Evolutionary conservation across 35 echinoderm and acorn worm species (phyloP), one percentile per base, ranked within the genome.

Genomic region (Lytechinus variegatus): DNA sequence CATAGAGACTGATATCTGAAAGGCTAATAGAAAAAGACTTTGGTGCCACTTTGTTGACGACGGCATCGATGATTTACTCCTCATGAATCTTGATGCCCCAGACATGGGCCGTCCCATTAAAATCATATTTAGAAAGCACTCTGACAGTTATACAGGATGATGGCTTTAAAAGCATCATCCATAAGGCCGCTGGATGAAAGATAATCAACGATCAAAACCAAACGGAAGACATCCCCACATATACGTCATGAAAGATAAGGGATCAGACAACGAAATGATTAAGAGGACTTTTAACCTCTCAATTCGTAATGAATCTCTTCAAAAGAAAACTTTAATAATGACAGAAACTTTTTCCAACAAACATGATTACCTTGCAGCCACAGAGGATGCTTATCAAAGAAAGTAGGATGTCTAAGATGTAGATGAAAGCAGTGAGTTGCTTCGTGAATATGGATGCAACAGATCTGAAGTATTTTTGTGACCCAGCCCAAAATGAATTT

Each of bases 61-160:
- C 88, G 52, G 28, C 88, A 52, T 14, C 33, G 12, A 51, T 90
- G 88, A 90, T 52, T 90, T 54, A 54, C 10, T 21, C 33, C 88
- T 90, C 52, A 90, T 90, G 88, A 90, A 90, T 90, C 52, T 52
- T 90, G 88, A 90, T 90, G 88, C 88, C 28, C 29, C 88, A 54
- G 88, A 44, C 88, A 90, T 28, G 52, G 52, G 21, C 88, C 88
- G 52, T 29, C 88, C 88, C 28, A 90, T 90, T 54, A 52, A 90
- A 90, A 90, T 90, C 29, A 90, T 79, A 79, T 79, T 79, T 79
- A 24, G 66, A 79, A 79, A 79, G 21, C 66, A 79, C 66, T 79
- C 66, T 79, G 66, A 79, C 66, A 79, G 66, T 79, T 79, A 79
- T 79, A 79, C 66, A 24, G 66, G 66, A 79, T 79, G 66, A 79